Evolutionary conservation across 2,888 invertebrate genomes (phyloP).

Genomic region (Stenurella melanura): DNA sequence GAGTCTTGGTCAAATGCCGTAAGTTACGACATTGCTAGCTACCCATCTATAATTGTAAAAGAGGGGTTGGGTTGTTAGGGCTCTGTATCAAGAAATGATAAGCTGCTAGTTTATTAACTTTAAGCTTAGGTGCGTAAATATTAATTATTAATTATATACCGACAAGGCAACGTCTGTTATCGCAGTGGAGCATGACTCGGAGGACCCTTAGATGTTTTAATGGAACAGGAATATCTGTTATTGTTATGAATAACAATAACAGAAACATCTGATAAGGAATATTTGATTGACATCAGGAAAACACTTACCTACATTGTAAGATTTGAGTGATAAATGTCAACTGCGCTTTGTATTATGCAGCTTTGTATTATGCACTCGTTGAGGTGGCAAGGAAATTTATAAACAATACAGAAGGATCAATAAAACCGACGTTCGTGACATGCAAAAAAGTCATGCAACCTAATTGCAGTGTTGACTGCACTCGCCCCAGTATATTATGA

Average conservation of each 20-base stretch:
- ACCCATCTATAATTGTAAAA: no score
- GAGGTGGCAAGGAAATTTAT: neutral
- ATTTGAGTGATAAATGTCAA: neutral
- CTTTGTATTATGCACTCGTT: neutral
- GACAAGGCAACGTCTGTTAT: no score
- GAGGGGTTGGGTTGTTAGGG: no score
- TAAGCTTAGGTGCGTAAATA: no score
- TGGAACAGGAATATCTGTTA: no score
- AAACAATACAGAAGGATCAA: neutral
- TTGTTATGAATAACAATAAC: neutral
- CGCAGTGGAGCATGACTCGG: no score
- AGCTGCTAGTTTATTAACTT: no score
- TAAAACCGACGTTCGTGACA: neutral
- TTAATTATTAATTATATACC: no score
- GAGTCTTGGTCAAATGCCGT: no score
- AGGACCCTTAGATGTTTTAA: no score
- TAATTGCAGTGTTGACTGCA: neutral
- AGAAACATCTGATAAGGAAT: neutral
- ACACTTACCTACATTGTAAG: neutral
- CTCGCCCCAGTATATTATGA: neutral
- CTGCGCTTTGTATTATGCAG: neutral
- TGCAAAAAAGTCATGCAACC: neutral
- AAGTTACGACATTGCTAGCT: no score
- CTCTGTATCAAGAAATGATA: no score
- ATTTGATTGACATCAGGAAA: neutral